Base-by-base conservation (phyloP, 2,888 invertebrate genomes). In the Carterocephalus palaemon region DNA sequence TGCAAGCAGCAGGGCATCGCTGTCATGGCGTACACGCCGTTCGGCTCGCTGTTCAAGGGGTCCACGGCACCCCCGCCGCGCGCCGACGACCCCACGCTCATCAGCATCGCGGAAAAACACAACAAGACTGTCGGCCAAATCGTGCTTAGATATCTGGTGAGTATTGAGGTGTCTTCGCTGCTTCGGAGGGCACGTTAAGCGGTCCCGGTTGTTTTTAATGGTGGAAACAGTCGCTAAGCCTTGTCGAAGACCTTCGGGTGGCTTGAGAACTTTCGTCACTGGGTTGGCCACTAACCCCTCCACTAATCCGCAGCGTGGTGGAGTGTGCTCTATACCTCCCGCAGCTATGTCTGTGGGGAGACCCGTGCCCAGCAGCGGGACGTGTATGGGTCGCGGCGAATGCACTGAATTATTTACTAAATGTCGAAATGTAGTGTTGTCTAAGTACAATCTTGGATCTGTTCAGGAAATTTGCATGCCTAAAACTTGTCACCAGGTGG, bases 1-100 rank as follows among this genome's bases (percentile, higher is more conserved):
- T 92, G 95, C 67, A 88, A 88, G 41, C 65, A 85, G n/a, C 87
- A 89, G 23, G 86, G 80, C 32, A 91, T 96, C 37, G 77, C 83
- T 0, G 72, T 96, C 53, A 90, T 88, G 52, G 95, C 82, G 0
- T 95, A 93, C 74, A 91, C 92, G 16, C 95, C 95, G 0, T 86
- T 95, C 50, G 95, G 94, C 0, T 74, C 77, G 0, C 57, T 86
- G 22, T 75, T 81, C 59, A 88, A 10, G 89, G 89, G 0, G 72
- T 60, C 0, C 67, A 80, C 0, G 75, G 82, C 29, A 2, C 89
- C 90, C 0, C 70, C 77, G 7, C 89, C 91, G 0, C 73, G 88
- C 0, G 78, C 89, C 4, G 84, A 88, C 34, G 86, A 90, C 28
- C 79, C 88, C 0, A 77, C 83, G 31, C 82, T 92, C 6, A 59